Evolutionary conservation across 2,888 invertebrate species (phyloP).

Genomic region (Mystacides longicornis): DNA sequence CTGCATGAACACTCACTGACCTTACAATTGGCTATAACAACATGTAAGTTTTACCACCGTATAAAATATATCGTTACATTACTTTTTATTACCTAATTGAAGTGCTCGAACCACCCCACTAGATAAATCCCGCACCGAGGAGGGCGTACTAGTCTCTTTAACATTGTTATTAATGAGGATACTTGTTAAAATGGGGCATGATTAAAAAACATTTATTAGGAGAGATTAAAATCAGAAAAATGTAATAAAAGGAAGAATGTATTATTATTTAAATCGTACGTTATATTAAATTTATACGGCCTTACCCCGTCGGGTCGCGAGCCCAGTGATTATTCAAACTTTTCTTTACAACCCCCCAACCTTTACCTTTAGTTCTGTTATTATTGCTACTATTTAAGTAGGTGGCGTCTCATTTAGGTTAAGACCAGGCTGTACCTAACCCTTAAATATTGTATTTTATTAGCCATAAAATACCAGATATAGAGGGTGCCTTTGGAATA

Average conservation of each 20-base stretch:
- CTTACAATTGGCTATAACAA: background rate
- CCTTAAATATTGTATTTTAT: conserved; percentile 18
- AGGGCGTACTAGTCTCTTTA: background rate
- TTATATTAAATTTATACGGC: conserved; percentile 4
- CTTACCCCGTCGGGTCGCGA: conserved; percentile 17
- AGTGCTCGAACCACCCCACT: background rate
- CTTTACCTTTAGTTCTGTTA: no score
- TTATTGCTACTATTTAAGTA: no score
- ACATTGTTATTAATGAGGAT: background rate
- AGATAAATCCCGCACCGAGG: background rate
- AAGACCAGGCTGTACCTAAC: conserved; percentile 1
- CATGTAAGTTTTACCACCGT: background rate
- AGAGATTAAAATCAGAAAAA: conserved; percentile 9
- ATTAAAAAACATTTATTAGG: conserved; percentile 10
- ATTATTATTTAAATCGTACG: conserved; percentile 7
- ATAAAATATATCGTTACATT: no score
- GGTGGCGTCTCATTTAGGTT: conserved; percentile 17
- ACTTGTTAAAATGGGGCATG: background rate
- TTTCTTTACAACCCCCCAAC: no score
- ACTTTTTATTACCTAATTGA: background rate
- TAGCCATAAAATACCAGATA: conserved; percentile 20
- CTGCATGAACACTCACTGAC: background rate
- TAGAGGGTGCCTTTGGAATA: conserved; percentile 11
- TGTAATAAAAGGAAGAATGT: background rate
- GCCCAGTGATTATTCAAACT: conserved; percentile 17